Evolutionary conservation across 1,140 invertebrate genomes (phyloP), one percentile per base, ranked within the genome.

Genomic region (Drosophila ananassae): DNA sequence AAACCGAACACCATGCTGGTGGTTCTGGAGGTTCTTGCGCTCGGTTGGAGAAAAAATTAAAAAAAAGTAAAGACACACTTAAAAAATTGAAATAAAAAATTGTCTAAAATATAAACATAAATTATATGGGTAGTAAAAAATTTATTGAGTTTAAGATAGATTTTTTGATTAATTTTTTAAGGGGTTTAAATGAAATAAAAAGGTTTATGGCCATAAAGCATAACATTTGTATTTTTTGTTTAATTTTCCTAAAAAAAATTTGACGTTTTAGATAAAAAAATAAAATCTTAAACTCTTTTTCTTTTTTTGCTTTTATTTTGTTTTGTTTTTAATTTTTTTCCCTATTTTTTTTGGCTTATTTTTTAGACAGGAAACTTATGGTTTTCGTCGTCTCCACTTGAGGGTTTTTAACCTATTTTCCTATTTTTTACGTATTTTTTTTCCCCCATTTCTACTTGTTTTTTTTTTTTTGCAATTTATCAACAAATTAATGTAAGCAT

Each of bases 381-480:
- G 67, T 58, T 12, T 39, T 64, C 22, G 51, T 62, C 28, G 47
- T 67, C 59, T 47, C 39, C 63, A 67, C 71, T 79, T 74, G 59
- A 85, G 82, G 63, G 78, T 83, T 75, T 82, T 82, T 82, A 89
- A 89, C 78, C 78, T 89, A 85, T 85, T 85, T 85, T 74, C 74
- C 81, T 56, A 85, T 87, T 81, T 85, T 85, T 85, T 85, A 71
- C 73, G 76, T 55, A 79, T 85, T 81, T 84, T 28, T 28, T 28
- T 28, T 6, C 25, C 3, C 25, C 6, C 25, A 28, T 28, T 28
- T 28, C 30, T 32, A 8, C 30, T 8, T 32, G 6, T 32, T 12
- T 12, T 12, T 3, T 37, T 37, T 37, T 37, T 80, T 64, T 64
- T 69, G 69, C 48, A 87, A 87, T 85, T 82, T 85, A 85, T 89